Evolutionary conservation across 2,797 vertebrate species (phyloP).

Genomic region (Apogon talboti): DNA sequence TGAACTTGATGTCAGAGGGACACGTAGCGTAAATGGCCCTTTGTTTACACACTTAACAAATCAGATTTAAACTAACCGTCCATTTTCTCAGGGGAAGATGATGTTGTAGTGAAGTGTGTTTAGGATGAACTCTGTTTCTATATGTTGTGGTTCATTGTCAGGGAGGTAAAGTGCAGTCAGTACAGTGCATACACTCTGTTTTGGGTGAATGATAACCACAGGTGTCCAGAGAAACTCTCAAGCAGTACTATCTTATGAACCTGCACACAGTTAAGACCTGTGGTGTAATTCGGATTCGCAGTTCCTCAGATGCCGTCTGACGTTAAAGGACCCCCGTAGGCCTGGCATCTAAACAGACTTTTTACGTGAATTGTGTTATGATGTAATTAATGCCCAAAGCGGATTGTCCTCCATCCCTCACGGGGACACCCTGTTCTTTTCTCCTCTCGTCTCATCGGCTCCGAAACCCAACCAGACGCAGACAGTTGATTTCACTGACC

Average conservation of each 20-base stretch:
- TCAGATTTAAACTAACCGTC: neutral
- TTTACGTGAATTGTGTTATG: conserved; percentile 1
- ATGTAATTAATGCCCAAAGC: conserved; percentile 7
- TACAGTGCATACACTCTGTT: neutral
- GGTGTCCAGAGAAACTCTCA: conserved; percentile 33
- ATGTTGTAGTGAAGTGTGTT: neutral
- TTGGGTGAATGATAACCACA: conserved; percentile 25
- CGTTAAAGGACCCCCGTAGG: neutral
- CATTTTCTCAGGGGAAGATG: neutral
- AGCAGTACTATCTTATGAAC: conserved; percentile 16
- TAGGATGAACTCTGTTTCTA: neutral
- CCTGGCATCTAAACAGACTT: neutral
- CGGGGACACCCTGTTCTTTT: conserved; percentile 9
- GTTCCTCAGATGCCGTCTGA: conserved; percentile 9
- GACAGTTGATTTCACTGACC: conserved; percentile 45
- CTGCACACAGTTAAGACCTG: conserved; percentile 17
- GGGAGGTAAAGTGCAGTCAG: neutral
- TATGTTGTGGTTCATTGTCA: neutral
- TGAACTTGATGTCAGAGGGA: conserved; percentile 13
- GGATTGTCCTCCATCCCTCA: conserved; percentile 3
- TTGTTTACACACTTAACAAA: neutral
- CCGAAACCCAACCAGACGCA: conserved; percentile 37
- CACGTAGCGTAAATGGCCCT: neutral
- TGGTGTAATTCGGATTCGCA: conserved; percentile 35
- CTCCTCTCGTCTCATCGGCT: conserved; percentile 16